Conservation (phyloP, 2,113 vertebrate species). For the Junco hyemalis region DNA sequence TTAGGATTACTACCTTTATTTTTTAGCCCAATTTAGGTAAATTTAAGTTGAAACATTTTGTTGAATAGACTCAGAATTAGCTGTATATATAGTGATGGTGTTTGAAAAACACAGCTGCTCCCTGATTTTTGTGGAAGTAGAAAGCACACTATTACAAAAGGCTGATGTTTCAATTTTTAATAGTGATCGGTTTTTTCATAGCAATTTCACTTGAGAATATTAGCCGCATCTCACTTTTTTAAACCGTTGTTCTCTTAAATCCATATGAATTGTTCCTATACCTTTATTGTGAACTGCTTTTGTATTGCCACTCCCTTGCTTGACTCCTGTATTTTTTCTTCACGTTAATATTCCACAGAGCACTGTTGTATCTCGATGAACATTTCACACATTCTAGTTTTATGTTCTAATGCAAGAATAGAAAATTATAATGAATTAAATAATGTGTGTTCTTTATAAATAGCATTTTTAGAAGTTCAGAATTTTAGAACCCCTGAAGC, state of each 20-base stretch:
- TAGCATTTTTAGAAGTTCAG: neutral
- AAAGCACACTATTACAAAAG: neutral
- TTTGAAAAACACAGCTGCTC: constrained; percentile 8
- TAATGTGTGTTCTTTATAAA: neutral
- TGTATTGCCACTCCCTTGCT: neutral
- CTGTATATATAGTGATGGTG: neutral
- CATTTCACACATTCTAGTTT: neutral
- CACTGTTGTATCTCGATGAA: neutral
- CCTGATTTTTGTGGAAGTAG: neutral
- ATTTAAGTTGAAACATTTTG: neutral
- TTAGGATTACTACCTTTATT: neutral
- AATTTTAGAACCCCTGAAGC: neutral
- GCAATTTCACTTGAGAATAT: neutral
- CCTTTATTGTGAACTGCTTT: neutral
- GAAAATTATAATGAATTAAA: neutral
- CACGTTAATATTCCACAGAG: neutral
- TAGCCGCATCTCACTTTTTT: neutral
- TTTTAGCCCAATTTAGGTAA: neutral
- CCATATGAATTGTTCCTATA: neutral
- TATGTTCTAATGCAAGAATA: neutral
- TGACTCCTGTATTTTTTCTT: neutral
- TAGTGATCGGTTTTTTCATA: neutral
- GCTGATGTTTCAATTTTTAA: neutral
- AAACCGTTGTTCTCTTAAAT: neutral
- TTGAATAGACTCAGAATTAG: neutral